Evolutionary conservation across 2,113 vertebrate genomes (phyloP), one percentile per base, ranked within the genome.

Genomic region (Burhinus oedicnemus): DNA sequence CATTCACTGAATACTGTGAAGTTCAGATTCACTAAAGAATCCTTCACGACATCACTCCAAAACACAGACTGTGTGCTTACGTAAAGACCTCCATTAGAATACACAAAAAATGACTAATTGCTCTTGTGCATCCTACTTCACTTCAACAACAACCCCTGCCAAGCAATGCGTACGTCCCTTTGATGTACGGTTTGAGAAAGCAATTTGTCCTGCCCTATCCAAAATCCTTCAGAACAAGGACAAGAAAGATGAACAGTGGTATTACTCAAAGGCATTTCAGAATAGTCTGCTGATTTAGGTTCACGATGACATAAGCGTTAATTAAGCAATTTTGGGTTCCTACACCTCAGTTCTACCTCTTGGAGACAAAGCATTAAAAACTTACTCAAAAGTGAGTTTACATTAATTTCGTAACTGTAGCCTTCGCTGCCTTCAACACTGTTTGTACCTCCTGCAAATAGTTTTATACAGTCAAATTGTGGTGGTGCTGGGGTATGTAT

Each of bases 81-180:
- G 3, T 27, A 47, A 21, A 82, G 51, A 60, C 8, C 11, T 26
- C 8, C 13, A 38, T 45, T 17, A 87, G 30, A 45, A 21, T 9
- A 47, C 38, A 47, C 5, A n/a, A 45, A n/a, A 40, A 76, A 70
- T 29, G 23, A 52, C 12, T 62, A 68, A 45, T 16, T 32, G 42
- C 32, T 75, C 17, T 85, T 51, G 23, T 57, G 32, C 51, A 65
- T 86, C 34, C 29, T 45, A 32, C 38, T 76, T 60, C 15, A 34
- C 42, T 54, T 60, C 70, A 82, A 51, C 25, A 47, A 58, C 34
- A 60, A 47, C 7, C 27, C 6, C 64, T 36, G 34, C 27, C 34
- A 76, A 47, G 44, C 8, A 76, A 76, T 52, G 15, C 0, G 0
- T 9, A 38, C 3, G 12, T 27, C n/a, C 45, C n/a, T 60, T 13